phyloP scores from a whole-genome alignment of 2,797 vertebrate species.

The Gambusia yucatana region DNA sequence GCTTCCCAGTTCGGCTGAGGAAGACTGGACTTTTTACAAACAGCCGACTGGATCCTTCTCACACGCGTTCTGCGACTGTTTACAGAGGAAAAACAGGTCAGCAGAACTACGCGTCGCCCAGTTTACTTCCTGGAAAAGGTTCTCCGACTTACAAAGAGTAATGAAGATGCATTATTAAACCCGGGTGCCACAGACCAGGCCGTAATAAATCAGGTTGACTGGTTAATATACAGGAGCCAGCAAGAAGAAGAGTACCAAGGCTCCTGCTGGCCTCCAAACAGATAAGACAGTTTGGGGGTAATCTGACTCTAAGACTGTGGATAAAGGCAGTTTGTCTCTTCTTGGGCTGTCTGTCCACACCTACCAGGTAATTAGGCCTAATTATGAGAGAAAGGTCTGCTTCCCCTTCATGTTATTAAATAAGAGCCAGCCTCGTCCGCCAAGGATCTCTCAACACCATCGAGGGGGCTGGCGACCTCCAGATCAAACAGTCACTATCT shows the following conservation, averaged over 20 bases:
- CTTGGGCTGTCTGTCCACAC: conserved; percentile 98
- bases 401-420: conserved; percentile 99
- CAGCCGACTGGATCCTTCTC: not conserved
- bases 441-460: conserved; percentile 95
- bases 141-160: conserved; percentile 19
- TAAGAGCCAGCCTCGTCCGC: conserved; percentile 94
- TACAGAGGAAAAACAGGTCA: conserved; percentile 40
- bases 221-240: conserved; percentile 84
- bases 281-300: conserved; percentile 97
- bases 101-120: conserved; percentile 4
- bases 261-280: conserved; percentile 92
- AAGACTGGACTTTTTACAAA: not conserved
- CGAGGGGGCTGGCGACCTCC: conserved; percentile 92
- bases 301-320: conserved; percentile 98
- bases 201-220: conserved; percentile 75
- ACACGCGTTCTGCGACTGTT: not conserved
- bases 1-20: not conserved
- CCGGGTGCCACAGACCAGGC: conserved; percentile 31
- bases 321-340: conserved; percentile 99
- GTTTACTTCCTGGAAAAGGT: conserved; percentile 35
- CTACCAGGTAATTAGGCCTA: conserved; percentile 99
- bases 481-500: conserved; percentile 98
- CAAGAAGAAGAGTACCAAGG: conserved; percentile 91
- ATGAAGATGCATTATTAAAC: conserved; percentile 58
- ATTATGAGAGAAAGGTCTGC: conserved; percentile 99